Conservation (phyloP, 2,888 invertebrate species). For the Pyralis farinalis region DNA sequence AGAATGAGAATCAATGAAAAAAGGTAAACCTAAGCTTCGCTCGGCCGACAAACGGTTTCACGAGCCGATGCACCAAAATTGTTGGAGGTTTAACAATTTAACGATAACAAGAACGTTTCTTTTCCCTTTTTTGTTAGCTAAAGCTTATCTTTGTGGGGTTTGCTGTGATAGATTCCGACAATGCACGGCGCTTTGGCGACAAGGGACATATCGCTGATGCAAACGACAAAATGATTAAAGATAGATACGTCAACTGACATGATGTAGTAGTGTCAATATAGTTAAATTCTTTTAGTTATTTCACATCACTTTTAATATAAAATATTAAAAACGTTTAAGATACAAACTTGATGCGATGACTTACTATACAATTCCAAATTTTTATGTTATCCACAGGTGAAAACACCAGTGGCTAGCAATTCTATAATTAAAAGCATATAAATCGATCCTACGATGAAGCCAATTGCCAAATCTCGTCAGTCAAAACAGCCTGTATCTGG, state of each 20-base stretch:
- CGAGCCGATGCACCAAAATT: slow-evolving; percentile 66
- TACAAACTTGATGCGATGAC: too few relatives aligned
- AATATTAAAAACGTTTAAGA: too few relatives aligned
- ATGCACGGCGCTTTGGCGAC: slow-evolving; percentile 16
- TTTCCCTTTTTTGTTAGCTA: slow-evolving; percentile 34
- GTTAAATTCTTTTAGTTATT: too few relatives aligned
- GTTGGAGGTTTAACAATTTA: slow-evolving; percentile 56
- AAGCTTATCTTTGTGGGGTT: slow-evolving; percentile 31
- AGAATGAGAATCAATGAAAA: slow-evolving; percentile 70
- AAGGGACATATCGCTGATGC: slow-evolving; percentile 5
- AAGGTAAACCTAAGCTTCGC: slow-evolving; percentile 53
- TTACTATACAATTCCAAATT: too few relatives aligned
- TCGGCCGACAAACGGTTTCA: slow-evolving; percentile 68
- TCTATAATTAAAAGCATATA: too few relatives aligned
- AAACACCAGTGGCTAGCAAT: too few relatives aligned
- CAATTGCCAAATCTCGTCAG: too few relatives aligned
- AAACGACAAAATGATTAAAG: not conserved
- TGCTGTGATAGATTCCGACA: slow-evolving; percentile 26
- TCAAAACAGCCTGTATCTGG: too few relatives aligned
- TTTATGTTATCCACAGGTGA: too few relatives aligned
- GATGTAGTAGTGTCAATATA: too few relatives aligned
- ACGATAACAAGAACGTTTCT: slow-evolving; percentile 42
- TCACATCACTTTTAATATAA: too few relatives aligned
- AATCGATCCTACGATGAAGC: too few relatives aligned
- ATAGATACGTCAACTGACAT: not conserved